Evolutionary conservation across 2,888 invertebrate genomes (phyloP).

Genomic region (Andrena bicolor): DNA sequence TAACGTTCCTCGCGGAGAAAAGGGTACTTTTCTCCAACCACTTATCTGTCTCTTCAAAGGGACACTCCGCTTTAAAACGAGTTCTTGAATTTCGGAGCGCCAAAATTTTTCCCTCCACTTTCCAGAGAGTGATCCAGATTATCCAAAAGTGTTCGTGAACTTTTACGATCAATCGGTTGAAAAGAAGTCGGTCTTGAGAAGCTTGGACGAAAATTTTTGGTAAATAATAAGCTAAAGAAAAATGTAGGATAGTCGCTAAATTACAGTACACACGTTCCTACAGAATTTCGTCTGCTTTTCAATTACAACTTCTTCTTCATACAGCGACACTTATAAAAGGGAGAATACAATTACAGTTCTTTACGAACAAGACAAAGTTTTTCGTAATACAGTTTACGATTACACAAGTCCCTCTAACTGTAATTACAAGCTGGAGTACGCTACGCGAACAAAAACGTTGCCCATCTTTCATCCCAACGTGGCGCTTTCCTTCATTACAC

Average conservation of each 20-base stretch:
- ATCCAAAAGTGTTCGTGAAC: slow-evolving; percentile 15
- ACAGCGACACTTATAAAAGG: too few species aligned
- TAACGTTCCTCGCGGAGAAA: slow-evolving; percentile 22
- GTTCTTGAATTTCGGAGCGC: slow-evolving; percentile 37
- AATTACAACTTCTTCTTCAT: too few species aligned
- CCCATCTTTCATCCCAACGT: neutral
- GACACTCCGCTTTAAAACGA: slow-evolving; percentile 32
- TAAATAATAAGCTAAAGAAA: too few species aligned
- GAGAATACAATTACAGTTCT: too few species aligned
- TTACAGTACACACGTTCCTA: too few species aligned
- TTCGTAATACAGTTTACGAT: too few species aligned
- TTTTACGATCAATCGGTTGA: slow-evolving; percentile 3
- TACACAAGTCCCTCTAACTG: neutral
- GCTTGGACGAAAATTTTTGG: too few species aligned
- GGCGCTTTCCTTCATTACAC: neutral
- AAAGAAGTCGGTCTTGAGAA: too few species aligned
- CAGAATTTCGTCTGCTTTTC: too few species aligned
- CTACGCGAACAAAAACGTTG: neutral
- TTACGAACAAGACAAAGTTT: too few species aligned
- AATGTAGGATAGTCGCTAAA: too few species aligned
- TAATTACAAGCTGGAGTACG: too few species aligned
- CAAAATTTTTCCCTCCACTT: slow-evolving; percentile 46
- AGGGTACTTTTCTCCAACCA: slow-evolving; percentile 12
- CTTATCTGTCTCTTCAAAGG: slow-evolving; percentile 16
- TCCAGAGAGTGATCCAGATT: neutral